These are phyloP conservation scores for Fukomys damarensis DNA, from an alignment of 2,113 vertebrate genomes.

Conservation along the genomic window DNA sequence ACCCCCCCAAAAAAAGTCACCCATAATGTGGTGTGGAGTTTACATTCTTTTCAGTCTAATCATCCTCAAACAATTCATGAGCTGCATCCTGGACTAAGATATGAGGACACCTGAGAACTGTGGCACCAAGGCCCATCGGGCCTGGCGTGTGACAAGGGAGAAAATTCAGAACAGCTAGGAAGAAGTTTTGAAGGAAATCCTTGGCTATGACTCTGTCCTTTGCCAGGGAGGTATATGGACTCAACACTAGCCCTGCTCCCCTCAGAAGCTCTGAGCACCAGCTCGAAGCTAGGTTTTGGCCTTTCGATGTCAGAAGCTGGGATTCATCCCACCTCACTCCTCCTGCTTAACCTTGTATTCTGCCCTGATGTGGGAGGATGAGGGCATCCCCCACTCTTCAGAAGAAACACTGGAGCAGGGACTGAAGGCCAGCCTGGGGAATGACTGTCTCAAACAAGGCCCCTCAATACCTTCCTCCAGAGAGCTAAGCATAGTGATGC, in stretches of 20 bases:
- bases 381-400: background rate
- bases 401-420: background rate
- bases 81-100: background rate
- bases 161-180: background rate
- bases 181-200: background rate
- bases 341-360: background rate
- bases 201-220: background rate
- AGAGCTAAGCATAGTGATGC: background rate
- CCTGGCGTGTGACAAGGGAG: background rate
- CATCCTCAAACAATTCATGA: background rate
- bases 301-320: background rate
- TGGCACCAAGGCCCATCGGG: background rate
- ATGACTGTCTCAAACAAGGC: background rate
- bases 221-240: background rate
- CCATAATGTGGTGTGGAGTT: background rate
- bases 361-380: background rate
- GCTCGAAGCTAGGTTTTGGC: background rate
- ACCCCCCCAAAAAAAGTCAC: background rate
- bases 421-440: background rate
- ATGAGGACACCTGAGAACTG: background rate
- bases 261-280: background rate
- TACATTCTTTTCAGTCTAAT: background rate
- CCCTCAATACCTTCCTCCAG: conserved; percentile 13
- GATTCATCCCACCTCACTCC: background rate
- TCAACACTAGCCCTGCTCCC: background rate